Conservation (phyloP, 1,140 invertebrate genomes). For the Metopolophium dirhodum region DNA sequence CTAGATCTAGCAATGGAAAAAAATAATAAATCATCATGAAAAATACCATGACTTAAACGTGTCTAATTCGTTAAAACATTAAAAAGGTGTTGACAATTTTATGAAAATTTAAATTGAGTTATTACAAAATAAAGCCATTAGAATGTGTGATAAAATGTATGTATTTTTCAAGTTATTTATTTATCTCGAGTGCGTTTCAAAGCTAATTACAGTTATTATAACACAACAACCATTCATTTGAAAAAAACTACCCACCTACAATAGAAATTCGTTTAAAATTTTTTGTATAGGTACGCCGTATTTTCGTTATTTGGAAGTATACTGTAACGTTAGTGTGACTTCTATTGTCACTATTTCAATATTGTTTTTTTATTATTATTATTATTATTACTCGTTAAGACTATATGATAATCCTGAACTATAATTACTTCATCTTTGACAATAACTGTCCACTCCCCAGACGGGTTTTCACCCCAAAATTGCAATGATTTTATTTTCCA, state of each 20-base stretch:
- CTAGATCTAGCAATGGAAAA: not conserved
- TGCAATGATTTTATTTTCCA: conserved; percentile 93
- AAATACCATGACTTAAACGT: not conserved
- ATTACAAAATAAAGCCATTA: not conserved
- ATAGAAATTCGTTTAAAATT: not conserved
- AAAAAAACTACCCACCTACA: not conserved
- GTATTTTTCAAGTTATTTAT: not conserved
- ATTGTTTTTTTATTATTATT: not conserved
- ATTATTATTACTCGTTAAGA: not conserved
- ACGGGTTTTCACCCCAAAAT: conserved; percentile 87
- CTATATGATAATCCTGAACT: too few relatives aligned
- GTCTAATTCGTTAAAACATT: not conserved
- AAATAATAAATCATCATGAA: not conserved
- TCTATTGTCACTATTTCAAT: not conserved
- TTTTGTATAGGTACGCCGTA: not conserved
- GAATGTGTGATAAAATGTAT: not conserved
- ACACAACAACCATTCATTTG: not conserved
- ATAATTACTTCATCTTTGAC: conserved; percentile 69
- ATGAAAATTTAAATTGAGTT: not conserved
- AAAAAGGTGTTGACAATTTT: not conserved
- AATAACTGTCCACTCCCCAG: conserved; percentile 76
- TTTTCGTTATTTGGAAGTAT: not conserved
- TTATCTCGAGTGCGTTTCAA: not conserved
- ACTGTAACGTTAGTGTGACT: not conserved
- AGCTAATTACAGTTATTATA: not conserved